Evolutionary conservation across 2,888 invertebrate species (phyloP).

Genomic region (Phyllotreta cruciferae): DNA sequence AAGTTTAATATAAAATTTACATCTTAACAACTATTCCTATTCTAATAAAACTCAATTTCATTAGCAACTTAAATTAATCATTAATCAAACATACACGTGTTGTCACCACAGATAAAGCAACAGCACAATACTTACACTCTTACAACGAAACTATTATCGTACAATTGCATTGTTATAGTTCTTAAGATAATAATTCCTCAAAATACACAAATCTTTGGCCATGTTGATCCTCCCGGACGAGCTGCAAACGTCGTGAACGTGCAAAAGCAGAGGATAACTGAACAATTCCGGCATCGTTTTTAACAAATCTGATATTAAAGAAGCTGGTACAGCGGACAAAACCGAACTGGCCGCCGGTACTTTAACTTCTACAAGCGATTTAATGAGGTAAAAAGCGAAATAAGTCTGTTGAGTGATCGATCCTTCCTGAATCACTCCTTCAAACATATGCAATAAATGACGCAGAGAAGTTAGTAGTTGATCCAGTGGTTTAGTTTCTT

Average conservation of each 20-base stretch:
- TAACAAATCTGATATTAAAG: constrained; percentile 79
- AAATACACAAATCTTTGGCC: constrained; percentile 85
- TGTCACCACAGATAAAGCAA: too few relatives aligned
- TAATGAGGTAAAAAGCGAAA: constrained; percentile 81
- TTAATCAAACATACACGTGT: too few relatives aligned
- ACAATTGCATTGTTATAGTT: constrained; percentile 37
- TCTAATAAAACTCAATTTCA: too few relatives aligned
- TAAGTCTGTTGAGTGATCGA: constrained; percentile 83
- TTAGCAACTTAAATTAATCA: too few relatives aligned
- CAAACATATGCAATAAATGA: constrained; percentile 74
- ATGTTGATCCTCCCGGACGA: constrained; percentile 81
- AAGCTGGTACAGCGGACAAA: constrained; percentile 76
- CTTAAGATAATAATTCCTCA: constrained; percentile 79
- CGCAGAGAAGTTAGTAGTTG: constrained; percentile 65
- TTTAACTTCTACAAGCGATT: constrained; percentile 77
- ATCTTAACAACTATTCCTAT: too few relatives aligned
- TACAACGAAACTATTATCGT: constrained; percentile 1
- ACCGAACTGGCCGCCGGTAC: constrained; percentile 65
- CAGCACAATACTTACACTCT: background rate
- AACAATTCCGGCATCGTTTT: constrained; percentile 81
- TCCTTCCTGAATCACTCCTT: constrained; percentile 66
- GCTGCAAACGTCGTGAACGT: constrained; percentile 81
- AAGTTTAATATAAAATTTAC: too few relatives aligned
- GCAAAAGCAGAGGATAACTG: constrained; percentile 74
- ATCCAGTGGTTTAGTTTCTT: constrained; percentile 44